Evolutionary conservation across 1,140 invertebrate species (phyloP), one percentile per base, ranked within the genome.

Genomic region (Episyrphus balteatus): DNA sequence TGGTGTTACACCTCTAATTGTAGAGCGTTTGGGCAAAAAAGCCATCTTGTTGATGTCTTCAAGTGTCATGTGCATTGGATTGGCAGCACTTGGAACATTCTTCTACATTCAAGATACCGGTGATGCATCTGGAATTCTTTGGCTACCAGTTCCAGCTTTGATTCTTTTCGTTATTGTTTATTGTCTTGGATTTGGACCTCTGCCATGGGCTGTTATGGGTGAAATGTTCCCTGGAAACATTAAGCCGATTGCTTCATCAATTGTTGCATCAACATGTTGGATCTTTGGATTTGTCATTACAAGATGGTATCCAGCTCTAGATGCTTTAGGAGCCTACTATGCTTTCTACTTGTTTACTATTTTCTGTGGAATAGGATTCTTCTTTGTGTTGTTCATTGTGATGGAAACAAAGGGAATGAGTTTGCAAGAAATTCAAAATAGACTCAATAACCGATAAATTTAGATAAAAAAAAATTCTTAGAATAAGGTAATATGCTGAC

Each of bases 201-300:
- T 92, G 11, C 86, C 88, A 0, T 91, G 88, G 86, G 79, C 87
- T 1, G 77, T 93, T 26, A 82, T 90, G 75, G 83, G 82, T 1
- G 86, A 93, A 68, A 77, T 92, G 53, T 86, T 91, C 54, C 80
- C 89, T 1, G 71, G 80, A 0, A 79, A 83, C 52, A 78, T 88
- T 1, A 84, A 88, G 61, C 81, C 84, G 0, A 69, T 78, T 3
- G 87, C 86, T 2, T 82, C 83, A 1, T 80, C 83, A 0, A 72
- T 88, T 6, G 83, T 84, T 0, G 82, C 87, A 0, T 79, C 80
- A 32, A 75, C 79, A 46, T 90, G 86, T 57, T 93, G 89, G 89
- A 57, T 76, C 0, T 68, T 86, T 36, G 84, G 79, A 1, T 93
- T 92, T 62, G 46, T 92, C 18, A 74, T 91, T 9, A 91, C 88